phyloP scores from a whole-genome alignment of 2,797 vertebrate genomes.

The Neosilurus mollespiculum region DNA sequence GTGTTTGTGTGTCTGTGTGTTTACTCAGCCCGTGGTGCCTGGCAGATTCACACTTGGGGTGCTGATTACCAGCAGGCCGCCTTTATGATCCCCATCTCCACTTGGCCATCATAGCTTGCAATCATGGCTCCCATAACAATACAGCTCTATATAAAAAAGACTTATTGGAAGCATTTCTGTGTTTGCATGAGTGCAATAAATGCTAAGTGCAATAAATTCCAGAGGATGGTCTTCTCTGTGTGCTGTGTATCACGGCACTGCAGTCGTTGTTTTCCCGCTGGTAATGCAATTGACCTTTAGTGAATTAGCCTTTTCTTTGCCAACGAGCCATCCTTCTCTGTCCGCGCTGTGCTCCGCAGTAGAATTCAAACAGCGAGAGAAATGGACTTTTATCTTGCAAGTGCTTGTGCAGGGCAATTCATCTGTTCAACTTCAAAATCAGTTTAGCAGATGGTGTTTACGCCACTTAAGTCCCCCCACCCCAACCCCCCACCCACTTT shows the following conservation, averaged over 20 bases:
- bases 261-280: constrained; percentile 61
- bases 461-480: constrained; percentile 66
- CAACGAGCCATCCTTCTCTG: constrained; percentile 60
- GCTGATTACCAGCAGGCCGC: constrained; percentile 58
- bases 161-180: constrained; percentile 55
- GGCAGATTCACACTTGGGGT: constrained; percentile 50
- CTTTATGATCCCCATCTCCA: constrained; percentile 61
- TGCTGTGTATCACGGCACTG: constrained; percentile 56
- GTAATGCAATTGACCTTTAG: constrained; percentile 68
- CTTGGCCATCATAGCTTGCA: constrained; percentile 53
- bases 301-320: constrained; percentile 64
- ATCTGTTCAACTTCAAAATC: constrained; percentile 65
- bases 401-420: constrained; percentile 55
- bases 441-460: constrained; percentile 70
- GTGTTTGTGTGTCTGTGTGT: constrained; percentile 31
- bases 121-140: constrained; percentile 59
- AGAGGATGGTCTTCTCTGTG: constrained; percentile 55
- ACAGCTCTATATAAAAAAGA: constrained; percentile 64
- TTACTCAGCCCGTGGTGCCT: constrained; percentile 27
- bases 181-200: constrained; percentile 59
- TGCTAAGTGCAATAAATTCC: constrained; percentile 61
- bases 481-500: constrained; percentile 34
- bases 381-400: constrained; percentile 58
- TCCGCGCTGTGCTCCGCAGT: constrained; percentile 59
- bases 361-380: constrained; percentile 62